Conservation (phyloP, 2,113 vertebrate species). For the Zeus faber region DNA sequence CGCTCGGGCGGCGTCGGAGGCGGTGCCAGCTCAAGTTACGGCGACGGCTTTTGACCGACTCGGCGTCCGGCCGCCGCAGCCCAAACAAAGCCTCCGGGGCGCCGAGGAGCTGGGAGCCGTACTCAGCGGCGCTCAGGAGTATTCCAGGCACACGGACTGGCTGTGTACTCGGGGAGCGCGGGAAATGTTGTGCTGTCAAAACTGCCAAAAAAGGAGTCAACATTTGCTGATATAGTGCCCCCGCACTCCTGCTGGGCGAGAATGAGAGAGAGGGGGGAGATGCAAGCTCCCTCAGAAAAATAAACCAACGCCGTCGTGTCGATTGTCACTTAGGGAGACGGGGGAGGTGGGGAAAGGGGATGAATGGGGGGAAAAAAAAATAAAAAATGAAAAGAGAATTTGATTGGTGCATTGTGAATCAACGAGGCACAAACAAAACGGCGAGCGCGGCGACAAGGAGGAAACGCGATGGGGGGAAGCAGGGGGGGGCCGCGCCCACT, state of each 20-base stretch:
- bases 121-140: too few species aligned
- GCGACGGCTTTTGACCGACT: too few species aligned
- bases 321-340: conserved; percentile 38
- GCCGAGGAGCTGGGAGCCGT: too few species aligned
- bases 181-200: conserved; percentile 50
- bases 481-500: neutral
- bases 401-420: conserved; percentile 44
- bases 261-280: neutral
- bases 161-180: conserved; percentile 45
- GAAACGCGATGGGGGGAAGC: conserved; percentile 20
- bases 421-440: conserved; percentile 43
- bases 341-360: conserved; percentile 13
- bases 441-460: conserved; percentile 31
- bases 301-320: conserved; percentile 32
- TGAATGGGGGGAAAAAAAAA: too few species aligned
- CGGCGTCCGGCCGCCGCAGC: too few species aligned
- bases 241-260: conserved; percentile 19
- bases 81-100: too few species aligned
- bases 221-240: conserved; percentile 46
- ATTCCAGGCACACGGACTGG: conserved; percentile 39
- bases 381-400: conserved; percentile 10
- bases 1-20: too few species aligned
- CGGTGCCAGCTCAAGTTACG: too few species aligned
- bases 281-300: conserved; percentile 28
- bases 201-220: conserved; percentile 42